These are phyloP conservation scores for Hemibagrus guttatus DNA, from an alignment of 2,797 vertebrate genomes.

Conservation along the genomic window DNA sequence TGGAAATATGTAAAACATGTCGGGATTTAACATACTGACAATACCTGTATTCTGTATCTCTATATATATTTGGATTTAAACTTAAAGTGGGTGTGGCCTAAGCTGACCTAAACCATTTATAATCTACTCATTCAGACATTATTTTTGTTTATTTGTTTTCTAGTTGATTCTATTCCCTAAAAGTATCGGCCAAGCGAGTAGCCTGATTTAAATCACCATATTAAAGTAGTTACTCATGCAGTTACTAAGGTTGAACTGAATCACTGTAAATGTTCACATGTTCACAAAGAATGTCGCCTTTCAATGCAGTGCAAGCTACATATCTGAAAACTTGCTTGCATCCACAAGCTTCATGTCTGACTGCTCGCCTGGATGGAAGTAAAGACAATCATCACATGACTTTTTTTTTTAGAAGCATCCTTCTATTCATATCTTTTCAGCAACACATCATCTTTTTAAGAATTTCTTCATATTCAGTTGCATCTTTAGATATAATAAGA, in stretches of 20 bases:
- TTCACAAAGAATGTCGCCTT: not conserved
- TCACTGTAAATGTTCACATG: not conserved
- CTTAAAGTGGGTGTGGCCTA: not conserved
- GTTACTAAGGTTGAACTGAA: not conserved
- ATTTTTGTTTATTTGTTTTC: not conserved
- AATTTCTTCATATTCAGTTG: not conserved
- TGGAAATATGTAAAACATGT: not conserved
- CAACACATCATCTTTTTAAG: not conserved
- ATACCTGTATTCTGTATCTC: not conserved
- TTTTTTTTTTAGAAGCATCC: not conserved
- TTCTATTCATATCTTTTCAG: not conserved
- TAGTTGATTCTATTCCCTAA: not conserved
- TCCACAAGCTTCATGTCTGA: not conserved
- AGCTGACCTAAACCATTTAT: not conserved
- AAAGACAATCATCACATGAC: not conserved
- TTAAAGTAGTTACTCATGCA: not conserved
- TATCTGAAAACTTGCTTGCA: not conserved
- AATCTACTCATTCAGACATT: not conserved
- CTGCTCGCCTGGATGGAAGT: not conserved
- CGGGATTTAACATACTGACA: not conserved
- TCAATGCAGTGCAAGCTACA: not conserved
- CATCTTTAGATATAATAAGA: not conserved
- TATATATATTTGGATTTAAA: not conserved
- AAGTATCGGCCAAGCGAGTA: not conserved
- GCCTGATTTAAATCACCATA: not conserved